Conservation (phyloP, 2,888 invertebrate species). For the Poecilobothrus nobilitatus region DNA sequence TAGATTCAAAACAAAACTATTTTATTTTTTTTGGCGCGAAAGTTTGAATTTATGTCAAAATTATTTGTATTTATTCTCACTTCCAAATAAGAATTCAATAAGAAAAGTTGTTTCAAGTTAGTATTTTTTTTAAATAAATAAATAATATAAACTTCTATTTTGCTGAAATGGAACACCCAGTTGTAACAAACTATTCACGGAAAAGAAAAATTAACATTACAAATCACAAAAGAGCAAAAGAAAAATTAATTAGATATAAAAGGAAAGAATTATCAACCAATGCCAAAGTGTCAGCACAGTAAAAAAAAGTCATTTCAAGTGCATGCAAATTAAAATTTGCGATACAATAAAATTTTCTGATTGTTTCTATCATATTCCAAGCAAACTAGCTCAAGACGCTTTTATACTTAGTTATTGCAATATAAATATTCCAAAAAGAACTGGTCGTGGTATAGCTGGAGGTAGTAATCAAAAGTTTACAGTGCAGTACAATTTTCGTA, state of each 20-base stretch:
- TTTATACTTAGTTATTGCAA: slow-evolving; percentile 14
- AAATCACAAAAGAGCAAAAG: too few relatives aligned
- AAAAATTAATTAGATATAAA: not conserved
- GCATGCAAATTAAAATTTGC: not conserved
- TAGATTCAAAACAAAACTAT: too few relatives aligned
- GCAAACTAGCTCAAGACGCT: slow-evolving; percentile 14
- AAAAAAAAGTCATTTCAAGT: not conserved
- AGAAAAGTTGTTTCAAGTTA: too few relatives aligned
- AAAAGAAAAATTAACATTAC: too few relatives aligned
- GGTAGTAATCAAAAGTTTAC: not conserved
- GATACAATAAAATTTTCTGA: not conserved
- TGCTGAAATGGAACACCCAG: too few relatives aligned
- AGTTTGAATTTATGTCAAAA: too few relatives aligned
- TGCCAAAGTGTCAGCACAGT: not conserved
- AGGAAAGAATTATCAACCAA: not conserved
- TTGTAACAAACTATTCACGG: too few relatives aligned
- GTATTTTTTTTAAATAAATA: too few relatives aligned
- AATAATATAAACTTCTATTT: too few relatives aligned
- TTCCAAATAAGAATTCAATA: too few relatives aligned
- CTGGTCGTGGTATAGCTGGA: not conserved
- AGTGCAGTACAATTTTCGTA: not conserved
- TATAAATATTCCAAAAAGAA: slow-evolving; percentile 8
- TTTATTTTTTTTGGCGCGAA: too few relatives aligned
- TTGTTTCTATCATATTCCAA: not conserved
- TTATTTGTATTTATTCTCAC: too few relatives aligned